Percentiles rank a stretch among this genome's conserved stretches.
phyloP scores from a whole-genome alignment of 2,797 vertebrate species.

The Xiphophorus birchmanni region DNA sequence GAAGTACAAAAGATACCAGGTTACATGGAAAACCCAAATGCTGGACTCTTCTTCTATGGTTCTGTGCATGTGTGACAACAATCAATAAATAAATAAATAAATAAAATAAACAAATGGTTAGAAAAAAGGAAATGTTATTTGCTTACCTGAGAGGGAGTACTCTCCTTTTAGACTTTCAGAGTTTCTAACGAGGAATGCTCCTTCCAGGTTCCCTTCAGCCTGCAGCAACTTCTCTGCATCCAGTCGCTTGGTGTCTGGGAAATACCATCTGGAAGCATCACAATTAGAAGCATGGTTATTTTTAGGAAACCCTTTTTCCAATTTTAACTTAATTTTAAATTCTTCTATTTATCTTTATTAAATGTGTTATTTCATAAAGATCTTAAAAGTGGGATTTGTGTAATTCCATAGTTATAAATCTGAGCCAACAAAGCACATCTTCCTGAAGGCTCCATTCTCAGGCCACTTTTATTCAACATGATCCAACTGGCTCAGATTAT shows the following conservation, averaged over 20 bases:
- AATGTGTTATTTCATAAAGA: not conserved
- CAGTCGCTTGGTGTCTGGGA: conserved; percentile 86
- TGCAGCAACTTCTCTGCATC: conserved; percentile 91
- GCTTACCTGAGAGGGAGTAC: conserved; percentile 91
- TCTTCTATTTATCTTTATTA: not conserved
- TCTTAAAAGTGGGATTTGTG: not conserved
- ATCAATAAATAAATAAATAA: not conserved
- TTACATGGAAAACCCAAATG: not conserved
- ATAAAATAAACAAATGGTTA: not conserved
- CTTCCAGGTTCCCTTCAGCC: conserved; percentile 78
- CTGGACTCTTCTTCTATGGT: not conserved
- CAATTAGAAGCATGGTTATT: not conserved
- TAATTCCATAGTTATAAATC: not conserved
- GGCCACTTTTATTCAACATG: not conserved
- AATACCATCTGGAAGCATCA: conserved; percentile 89
- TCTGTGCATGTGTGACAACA: not conserved
- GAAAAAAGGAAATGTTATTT: not conserved
- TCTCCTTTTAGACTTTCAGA: conserved; percentile 89
- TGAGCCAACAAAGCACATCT: not conserved
- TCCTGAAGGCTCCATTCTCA: not conserved
- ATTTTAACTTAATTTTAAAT: not conserved
- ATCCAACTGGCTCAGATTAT: not conserved
- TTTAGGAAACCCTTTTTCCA: not conserved
- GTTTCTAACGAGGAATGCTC: conserved; percentile 91
- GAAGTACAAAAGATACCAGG: not conserved